These are phyloP conservation scores for Eilema depressum DNA, from an alignment of 2,888 invertebrate genomes.

Conservation along the genomic window DNA sequence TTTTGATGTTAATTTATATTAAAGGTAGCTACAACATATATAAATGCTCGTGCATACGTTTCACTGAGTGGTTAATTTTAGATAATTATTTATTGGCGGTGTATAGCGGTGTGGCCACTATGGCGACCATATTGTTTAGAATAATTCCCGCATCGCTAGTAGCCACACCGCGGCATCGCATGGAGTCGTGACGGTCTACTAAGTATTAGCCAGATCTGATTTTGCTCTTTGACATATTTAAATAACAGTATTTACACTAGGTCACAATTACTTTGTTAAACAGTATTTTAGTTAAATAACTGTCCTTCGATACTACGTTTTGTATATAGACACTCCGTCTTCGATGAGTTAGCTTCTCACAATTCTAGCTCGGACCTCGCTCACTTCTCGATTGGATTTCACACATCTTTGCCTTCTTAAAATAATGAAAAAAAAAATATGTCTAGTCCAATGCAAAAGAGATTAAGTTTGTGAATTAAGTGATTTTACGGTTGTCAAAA, in stretches of 20 bases:
- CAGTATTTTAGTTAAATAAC: conserved; percentile 83
- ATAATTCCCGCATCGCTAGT: conserved; percentile 71
- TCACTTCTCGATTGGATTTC: conserved; percentile 78
- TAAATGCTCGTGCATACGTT: conserved; percentile 82
- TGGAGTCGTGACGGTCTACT: conserved; percentile 57
- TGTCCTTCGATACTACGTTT: conserved; percentile 68
- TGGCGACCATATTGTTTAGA: conserved; percentile 72
- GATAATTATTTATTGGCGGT: conserved; percentile 80
- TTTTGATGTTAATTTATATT: conserved; percentile 85
- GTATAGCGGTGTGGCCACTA: conserved; percentile 67
- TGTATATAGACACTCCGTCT: conserved; percentile 74
- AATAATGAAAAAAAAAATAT: conserved; percentile 77
- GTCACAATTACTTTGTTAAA: conserved; percentile 74
- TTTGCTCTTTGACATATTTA: conserved; percentile 70
- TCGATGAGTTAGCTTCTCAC: conserved; percentile 61
- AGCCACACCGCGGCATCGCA: conserved; percentile 61
- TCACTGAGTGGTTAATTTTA: conserved; percentile 80
- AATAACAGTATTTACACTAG: conserved; percentile 77
- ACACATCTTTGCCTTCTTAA: conserved; percentile 85
- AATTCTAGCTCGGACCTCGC: conserved; percentile 62
- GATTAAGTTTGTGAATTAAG: conserved; percentile 83
- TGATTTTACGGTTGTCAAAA: conserved; percentile 68
- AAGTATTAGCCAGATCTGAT: conserved; percentile 81
- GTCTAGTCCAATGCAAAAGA: conserved; percentile 86
- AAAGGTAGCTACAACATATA: conserved; percentile 84